Base-by-base conservation (phyloP, 2,113 vertebrate genomes). In the Rhagologus leucostigma region DNA sequence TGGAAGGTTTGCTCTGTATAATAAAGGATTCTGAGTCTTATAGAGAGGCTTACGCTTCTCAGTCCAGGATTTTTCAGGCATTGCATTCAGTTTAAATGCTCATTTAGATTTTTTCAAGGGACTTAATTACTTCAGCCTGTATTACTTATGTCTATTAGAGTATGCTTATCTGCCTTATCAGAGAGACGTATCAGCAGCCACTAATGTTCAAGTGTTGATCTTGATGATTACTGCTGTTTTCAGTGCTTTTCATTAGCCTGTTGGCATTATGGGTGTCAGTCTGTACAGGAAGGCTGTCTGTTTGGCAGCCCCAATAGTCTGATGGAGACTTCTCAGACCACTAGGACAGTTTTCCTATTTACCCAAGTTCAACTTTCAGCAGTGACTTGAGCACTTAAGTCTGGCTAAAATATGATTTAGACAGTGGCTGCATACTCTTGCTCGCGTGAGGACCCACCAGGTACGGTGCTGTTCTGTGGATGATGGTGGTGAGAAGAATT, bases 381-480 rank as follows among this genome's bases (percentile, higher is more conserved):
- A 87, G 68, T 42, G 30, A 68, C 29, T 50, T 44, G 39, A 75
- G 32, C 60, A 47, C 64, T 78, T 68, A 52, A 59, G 50, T 41
- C 18, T 59, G 35, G 30, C 16, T 81, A 3, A 75, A 83, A n/a
- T 11, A 39, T 20, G 13, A 37, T 57, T 60, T 41, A 53, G 57
- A 15, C 27, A 47, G 14, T 4, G 64, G 8, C 30, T 90, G 41
- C 27, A 14, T 52, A 32, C 16, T 29, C 33, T 53, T 49, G 24
- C 22, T 69, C 1, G 0, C 70, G 22, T 26, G 12, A 74, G 15
- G 8, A 26, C 15, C 17, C 0, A 1, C 46, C 67, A 55, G 1
- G 1, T 41, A 5, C 6, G 3, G 13, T 35, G 22, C 44, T 89
- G 8, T 50, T n/a, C 41, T 59, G 60, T 62, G 33, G 24, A 3